A percentile compares a stretch with the other conserved stretches of the same genome.
Evolutionary conservation across 2,113 vertebrate species (phyloP).

Genomic region (Sialia sialis): DNA sequence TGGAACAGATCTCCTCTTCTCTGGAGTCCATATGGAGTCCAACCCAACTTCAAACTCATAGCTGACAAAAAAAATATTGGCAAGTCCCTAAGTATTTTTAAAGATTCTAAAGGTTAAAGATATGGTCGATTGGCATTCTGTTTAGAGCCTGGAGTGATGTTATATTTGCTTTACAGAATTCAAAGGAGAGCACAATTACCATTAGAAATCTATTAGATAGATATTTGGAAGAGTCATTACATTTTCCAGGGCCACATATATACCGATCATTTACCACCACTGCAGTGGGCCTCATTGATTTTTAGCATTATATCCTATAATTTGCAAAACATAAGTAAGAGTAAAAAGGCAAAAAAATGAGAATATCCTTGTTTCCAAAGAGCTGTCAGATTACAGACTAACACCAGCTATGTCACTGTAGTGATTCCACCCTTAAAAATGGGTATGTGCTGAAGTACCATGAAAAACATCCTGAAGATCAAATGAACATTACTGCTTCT

Average conservation of each 20-base stretch:
- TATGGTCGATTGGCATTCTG: background rate
- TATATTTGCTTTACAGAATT: background rate
- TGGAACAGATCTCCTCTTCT: constrained; percentile 44
- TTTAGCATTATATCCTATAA: background rate
- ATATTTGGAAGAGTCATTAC: background rate
- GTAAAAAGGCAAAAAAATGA: background rate
- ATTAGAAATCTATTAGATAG: background rate
- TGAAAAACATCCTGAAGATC: background rate
- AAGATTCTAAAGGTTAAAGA: constrained; percentile 46
- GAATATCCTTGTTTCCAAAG: background rate
- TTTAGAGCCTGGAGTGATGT: constrained; percentile 32
- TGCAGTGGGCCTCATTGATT: background rate
- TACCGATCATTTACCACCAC: background rate
- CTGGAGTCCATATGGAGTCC: constrained; percentile 59
- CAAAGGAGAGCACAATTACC: background rate
- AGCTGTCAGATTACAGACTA: background rate
- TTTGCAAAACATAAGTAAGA: background rate
- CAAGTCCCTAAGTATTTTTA: constrained; percentile 1
- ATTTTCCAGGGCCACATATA: background rate
- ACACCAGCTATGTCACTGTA: background rate
- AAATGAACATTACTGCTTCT: background rate
- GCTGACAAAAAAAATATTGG: constrained; percentile 25
- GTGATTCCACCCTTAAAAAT: background rate
- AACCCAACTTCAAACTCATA: constrained; percentile 27
- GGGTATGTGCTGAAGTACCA: background rate